Percentiles rank a stretch among this genome's conserved stretches.
These are phyloP conservation scores for Dione juno DNA, from an alignment of 2,888 invertebrate species.

Conservation along the genomic window DNA sequence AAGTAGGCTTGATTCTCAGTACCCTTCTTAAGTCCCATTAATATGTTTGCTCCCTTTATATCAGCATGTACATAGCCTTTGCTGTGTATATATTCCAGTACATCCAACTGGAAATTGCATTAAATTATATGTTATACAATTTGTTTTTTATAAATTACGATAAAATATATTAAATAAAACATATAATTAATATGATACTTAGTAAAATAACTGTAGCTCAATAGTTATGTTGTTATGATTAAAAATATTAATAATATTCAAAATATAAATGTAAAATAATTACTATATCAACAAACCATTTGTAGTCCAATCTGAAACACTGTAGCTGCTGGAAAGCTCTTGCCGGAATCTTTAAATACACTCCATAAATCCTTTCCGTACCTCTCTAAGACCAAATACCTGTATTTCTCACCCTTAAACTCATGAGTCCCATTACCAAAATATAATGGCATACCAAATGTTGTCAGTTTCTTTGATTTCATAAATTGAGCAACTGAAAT, in stretches of 20 bases:
- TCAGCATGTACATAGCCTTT: slow-evolving; percentile 97
- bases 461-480: slow-evolving; percentile 85
- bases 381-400: slow-evolving; percentile 95
- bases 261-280: too few relatives aligned
- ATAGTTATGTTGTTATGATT: too few relatives aligned
- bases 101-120: slow-evolving; percentile 87
- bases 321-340: slow-evolving; percentile 87
- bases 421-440: slow-evolving; percentile 93
- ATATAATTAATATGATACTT: too few relatives aligned
- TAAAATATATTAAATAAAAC: too few relatives aligned
- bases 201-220: too few relatives aligned
- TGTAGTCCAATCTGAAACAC: slow-evolving; percentile 92
- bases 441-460: slow-evolving; percentile 93
- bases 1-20: slow-evolving; percentile 90
- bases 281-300: slow-evolving; percentile 83
- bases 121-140: too few relatives aligned
- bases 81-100: slow-evolving; percentile 95
- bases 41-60: slow-evolving; percentile 96
- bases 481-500: slow-evolving; percentile 88
- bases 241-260: too few relatives aligned
- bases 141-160: too few relatives aligned
- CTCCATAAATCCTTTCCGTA: slow-evolving; percentile 94
- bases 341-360: slow-evolving; percentile 86
- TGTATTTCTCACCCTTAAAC: slow-evolving; percentile 88
- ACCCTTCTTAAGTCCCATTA: slow-evolving; percentile 87